Base-by-base conservation (phyloP, 2,888 invertebrate genomes). In the Amiota communis region DNA sequence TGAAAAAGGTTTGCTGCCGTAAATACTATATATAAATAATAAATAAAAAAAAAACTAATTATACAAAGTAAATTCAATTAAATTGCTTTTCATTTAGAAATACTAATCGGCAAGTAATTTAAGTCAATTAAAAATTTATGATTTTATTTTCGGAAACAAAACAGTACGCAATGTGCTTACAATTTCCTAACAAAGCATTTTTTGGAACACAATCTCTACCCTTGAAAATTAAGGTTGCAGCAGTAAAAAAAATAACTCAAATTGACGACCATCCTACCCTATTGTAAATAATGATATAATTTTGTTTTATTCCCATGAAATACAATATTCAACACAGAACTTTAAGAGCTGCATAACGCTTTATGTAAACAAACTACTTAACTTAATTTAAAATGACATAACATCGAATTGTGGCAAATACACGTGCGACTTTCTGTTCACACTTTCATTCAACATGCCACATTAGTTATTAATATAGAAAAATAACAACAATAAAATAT, bases 61-160 rank as follows among this genome's bases (percentile, higher is more conserved):
- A 82, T 82, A 77, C 77, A 82, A 81, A 81, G 84, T 83, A 83
- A 83, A 83, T 78, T 83, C 80, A 84, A 83, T 83, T 83, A 84
- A 84, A 81, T 75, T 76, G 78, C 77, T 76, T 83, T 84, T 79
- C 76, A 82, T 80, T 83, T 74, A 73, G 74, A 81, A 83, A 83
- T 76, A 82, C 79, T 84, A 84, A 83, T 83, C 84, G 83, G 67
- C 76, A 73, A 78, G 81, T 82, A 83, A 83, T 83, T 83, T 83
- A 84, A 83, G 83, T 83, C 83, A 83, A 83, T 83, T 83, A 83
- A 83, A 79, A 78, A 83, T 83, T 73, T 76, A 83, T 84, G 83
- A 77, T 82, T 82, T 81, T 83, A 72, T 77, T 77, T 76, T 73
- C 79, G 83, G 82, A 83, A 83, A 83, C 84, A 83, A 83, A 75